Evolutionary conservation across 1,140 invertebrate species (phyloP).

Genomic region (Nylanderia fulva): DNA sequence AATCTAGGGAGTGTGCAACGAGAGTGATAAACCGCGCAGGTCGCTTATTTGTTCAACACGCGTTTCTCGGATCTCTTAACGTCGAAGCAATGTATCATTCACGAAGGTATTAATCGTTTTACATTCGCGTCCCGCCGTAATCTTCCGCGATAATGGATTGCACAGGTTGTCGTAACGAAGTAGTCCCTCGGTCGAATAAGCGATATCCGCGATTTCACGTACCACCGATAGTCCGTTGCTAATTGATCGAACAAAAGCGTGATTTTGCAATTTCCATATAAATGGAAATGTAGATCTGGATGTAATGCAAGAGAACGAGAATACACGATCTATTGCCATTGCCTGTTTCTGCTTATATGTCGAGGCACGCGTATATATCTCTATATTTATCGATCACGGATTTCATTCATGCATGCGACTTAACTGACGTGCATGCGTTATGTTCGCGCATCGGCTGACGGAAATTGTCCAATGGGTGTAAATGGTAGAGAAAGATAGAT

Average conservation of each 20-base stretch:
- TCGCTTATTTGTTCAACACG: neutral
- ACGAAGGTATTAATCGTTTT: conserved; percentile 53
- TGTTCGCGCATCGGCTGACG: neutral
- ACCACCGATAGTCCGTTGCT: conserved; percentile 52
- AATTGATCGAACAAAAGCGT: conserved; percentile 74
- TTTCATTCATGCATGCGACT: conserved; percentile 27
- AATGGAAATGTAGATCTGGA: conserved; percentile 72
- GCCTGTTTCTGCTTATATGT: conserved; percentile 49
- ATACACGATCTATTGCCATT: conserved; percentile 67
- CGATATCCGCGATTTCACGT: conserved; percentile 39
- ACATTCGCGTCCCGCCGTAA: conserved; percentile 38
- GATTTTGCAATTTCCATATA: conserved; percentile 74
- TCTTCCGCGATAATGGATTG: conserved; percentile 53
- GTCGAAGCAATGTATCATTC: conserved; percentile 31
- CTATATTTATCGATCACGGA: conserved; percentile 40
- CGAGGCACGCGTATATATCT: neutral
- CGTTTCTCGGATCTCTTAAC: conserved; percentile 34
- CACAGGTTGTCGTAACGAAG: conserved; percentile 22
- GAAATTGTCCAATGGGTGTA: conserved; percentile 28
- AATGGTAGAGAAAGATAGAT: conserved; percentile 1
- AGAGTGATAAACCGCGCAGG: neutral
- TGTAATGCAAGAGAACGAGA: conserved; percentile 63
- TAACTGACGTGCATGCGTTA: conserved; percentile 7
- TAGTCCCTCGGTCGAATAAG: conserved; percentile 28
- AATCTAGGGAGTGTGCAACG: neutral